phyloP scores from a whole-genome alignment of 92 coral and sea anemone genomes.

The Palythoa caribaeorum region DNA sequence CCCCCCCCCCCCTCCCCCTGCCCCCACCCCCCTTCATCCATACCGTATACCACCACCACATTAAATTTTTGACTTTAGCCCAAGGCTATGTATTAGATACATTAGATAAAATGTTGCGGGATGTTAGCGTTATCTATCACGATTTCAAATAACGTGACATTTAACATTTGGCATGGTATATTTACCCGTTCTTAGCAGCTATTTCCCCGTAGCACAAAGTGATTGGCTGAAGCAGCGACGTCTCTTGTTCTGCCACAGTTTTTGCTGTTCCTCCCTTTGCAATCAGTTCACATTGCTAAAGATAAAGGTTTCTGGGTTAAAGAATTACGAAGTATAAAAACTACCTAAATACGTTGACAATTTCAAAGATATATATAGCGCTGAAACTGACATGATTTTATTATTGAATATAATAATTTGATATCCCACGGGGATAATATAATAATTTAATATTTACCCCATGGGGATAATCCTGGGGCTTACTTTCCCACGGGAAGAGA shows the following conservation, averaged over 20 bases:
- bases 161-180: neutral
- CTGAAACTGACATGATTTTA: neutral
- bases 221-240: slow-evolving; percentile 69
- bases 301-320: neutral
- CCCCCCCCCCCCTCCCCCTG: too few relatives aligned
- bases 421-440: slow-evolving; percentile 14
- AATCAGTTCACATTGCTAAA: slow-evolving; percentile 77
- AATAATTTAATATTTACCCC: too few relatives aligned
- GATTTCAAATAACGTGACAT: too few relatives aligned
- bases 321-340: neutral
- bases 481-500: too few relatives aligned
- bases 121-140: too few relatives aligned
- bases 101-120: too few relatives aligned
- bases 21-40: too few relatives aligned
- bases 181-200: slow-evolving; percentile 86
- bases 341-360: neutral
- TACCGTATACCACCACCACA: too few relatives aligned
- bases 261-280: slow-evolving; percentile 59
- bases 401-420: slow-evolving; percentile 30
- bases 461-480: too few relatives aligned
- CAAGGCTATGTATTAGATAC: too few relatives aligned
- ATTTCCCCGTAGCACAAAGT: slow-evolving; percentile 88
- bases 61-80: too few relatives aligned
- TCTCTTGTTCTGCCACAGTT: slow-evolving; percentile 55
- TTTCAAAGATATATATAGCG: neutral